phyloP scores from a whole-genome alignment of 1,140 invertebrate genomes.

The Bombus ignitus region DNA sequence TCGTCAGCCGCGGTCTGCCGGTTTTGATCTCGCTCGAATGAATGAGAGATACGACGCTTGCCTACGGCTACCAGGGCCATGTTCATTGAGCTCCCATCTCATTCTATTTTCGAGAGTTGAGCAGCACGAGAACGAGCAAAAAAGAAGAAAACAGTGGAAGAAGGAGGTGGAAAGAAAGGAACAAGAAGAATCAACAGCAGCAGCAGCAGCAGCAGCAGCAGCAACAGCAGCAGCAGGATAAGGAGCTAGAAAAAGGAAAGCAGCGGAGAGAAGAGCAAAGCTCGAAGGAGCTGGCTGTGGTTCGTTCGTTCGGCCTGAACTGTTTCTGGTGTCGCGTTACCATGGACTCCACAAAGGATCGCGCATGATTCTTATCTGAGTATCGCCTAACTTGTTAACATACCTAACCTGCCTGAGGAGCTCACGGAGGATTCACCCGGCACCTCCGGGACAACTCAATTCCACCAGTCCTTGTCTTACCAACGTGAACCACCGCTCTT shows the following conservation, averaged over 20 bases:
- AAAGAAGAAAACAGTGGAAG: conserved; percentile 19
- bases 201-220: background rate
- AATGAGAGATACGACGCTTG: conserved; percentile 65
- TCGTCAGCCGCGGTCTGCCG: conserved; percentile 34
- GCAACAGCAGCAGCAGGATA: conserved; percentile 22
- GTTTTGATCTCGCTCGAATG: conserved; percentile 63
- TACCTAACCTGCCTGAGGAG: conserved; percentile 74
- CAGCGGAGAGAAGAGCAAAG: conserved; percentile 44
- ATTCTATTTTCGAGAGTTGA: conserved; percentile 53
- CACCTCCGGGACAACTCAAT: conserved; percentile 74
- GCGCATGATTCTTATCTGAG: conserved; percentile 77
- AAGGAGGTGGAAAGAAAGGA: conserved; percentile 26
- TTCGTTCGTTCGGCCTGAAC: conserved; percentile 70
- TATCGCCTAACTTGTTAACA: conserved; percentile 80
- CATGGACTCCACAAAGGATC: conserved; percentile 75
- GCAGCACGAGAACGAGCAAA: conserved; percentile 15
- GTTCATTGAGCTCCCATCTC: conserved; percentile 63
- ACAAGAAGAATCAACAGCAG: conserved; percentile 19
- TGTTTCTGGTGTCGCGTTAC: conserved; percentile 78
- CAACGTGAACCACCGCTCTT: background rate
- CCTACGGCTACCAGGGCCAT: conserved; percentile 63
- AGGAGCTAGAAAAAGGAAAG: conserved; percentile 48
- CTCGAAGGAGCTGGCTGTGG: conserved; percentile 50
- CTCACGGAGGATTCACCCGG: conserved; percentile 65
- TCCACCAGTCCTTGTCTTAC: conserved; percentile 7